These are phyloP conservation scores for Apodemia duryi DNA, from an alignment of 2,888 invertebrate genomes.

Conservation along the genomic window DNA sequence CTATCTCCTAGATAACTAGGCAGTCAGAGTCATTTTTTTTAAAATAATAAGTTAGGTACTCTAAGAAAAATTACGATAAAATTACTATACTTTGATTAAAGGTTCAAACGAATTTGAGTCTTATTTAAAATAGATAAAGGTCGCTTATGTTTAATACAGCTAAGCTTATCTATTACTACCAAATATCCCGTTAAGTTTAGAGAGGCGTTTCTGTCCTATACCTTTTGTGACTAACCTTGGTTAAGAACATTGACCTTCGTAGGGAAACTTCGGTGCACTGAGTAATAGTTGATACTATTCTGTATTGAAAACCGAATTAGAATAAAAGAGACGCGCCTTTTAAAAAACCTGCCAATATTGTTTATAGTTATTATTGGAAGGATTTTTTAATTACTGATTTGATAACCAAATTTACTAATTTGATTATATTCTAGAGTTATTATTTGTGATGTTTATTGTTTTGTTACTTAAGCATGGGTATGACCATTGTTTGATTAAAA, in stretches of 20 bases:
- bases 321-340: background rate
- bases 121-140: background rate
- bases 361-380: too few relatives aligned
- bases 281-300: background rate
- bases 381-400: too few relatives aligned
- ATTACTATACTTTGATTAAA: background rate
- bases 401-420: too few relatives aligned
- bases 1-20: too few relatives aligned
- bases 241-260: conserved; percentile 38
- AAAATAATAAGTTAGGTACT: too few relatives aligned
- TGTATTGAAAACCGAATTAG: background rate
- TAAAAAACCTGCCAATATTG: too few relatives aligned
- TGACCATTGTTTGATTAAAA: too few relatives aligned
- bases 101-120: background rate
- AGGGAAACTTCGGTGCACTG: conserved; percentile 29
- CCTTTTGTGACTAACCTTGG: conserved; percentile 43
- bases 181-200: conserved; percentile 10
- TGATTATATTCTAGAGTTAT: too few relatives aligned
- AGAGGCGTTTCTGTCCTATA: conserved; percentile 31
- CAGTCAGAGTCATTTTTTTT: too few relatives aligned
- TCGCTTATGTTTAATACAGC: background rate
- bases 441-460: too few relatives aligned
- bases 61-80: too few relatives aligned
- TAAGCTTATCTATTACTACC: conserved; percentile 11
- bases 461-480: too few relatives aligned